Conservation (phyloP, 2,888 invertebrate species). For the Chirona hameri region DNA sequence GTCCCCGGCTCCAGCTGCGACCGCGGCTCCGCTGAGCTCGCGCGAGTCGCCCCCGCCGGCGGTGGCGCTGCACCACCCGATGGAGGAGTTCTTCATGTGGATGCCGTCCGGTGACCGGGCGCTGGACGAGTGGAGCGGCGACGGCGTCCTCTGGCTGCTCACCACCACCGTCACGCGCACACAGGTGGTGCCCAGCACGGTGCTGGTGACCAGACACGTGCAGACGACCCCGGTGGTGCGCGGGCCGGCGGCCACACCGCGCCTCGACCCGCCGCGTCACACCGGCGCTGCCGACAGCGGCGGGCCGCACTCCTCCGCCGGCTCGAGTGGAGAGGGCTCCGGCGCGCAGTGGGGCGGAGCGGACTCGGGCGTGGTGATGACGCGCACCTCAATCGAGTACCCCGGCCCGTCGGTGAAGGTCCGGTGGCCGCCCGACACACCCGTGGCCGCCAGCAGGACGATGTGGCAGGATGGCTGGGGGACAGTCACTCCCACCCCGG, state of each 20-base stretch:
- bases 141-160: slow-evolving; percentile 8
- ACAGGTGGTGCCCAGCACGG: background rate
- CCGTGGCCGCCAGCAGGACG: background rate
- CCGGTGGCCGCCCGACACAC: background rate
- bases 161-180: slow-evolving; percentile 26
- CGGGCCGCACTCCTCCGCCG: background rate
- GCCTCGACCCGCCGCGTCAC: background rate
- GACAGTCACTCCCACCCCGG: too few relatives aligned
- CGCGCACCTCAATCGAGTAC: background rate
- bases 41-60: background rate
- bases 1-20: background rate
- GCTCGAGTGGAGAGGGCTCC: background rate
- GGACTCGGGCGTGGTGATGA: background rate
- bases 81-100: slow-evolving; percentile 27
- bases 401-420: background rate
- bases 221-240: background rate
- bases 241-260: background rate
- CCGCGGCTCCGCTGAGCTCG: background rate
- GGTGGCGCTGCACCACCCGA: background rate
- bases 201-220: background rate
- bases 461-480: background rate
- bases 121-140: slow-evolving; percentile 11
- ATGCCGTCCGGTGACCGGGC: slow-evolving; percentile 1
- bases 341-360: background rate
- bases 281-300: background rate